Conservation (phyloP, 2,113 vertebrate genomes). For the Thryonomys swinderianus region DNA sequence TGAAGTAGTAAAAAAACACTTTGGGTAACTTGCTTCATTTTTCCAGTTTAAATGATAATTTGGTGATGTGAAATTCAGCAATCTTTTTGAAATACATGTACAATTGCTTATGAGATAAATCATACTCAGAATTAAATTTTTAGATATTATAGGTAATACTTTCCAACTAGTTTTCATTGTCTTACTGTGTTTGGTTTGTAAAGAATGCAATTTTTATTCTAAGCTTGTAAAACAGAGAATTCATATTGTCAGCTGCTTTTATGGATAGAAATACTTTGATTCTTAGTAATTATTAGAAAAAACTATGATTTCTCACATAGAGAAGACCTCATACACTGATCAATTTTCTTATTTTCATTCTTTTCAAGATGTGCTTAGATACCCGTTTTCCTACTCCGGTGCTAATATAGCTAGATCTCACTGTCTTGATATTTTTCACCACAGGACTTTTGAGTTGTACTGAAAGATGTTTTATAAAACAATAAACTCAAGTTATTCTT, state of each 20-base stretch:
- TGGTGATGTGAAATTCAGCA: not conserved
- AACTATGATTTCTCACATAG: not conserved
- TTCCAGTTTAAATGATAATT: not conserved
- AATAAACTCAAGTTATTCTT: not conserved
- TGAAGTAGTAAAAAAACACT: not conserved
- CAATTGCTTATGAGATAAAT: not conserved
- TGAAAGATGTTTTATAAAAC: not conserved
- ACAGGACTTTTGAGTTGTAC: constrained; percentile 18
- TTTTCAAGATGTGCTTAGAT: not conserved
- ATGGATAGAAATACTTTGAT: not conserved
- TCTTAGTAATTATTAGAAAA: not conserved
- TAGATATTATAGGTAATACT: not conserved
- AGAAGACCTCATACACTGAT: not conserved
- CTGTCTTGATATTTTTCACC: constrained; percentile 40
- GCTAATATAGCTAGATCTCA: not conserved
- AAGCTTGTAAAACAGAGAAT: not conserved
- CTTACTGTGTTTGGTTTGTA: not conserved
- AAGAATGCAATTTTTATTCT: not conserved
- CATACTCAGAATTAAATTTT: not conserved
- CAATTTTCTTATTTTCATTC: constrained; percentile 45
- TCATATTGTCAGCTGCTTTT: not conserved
- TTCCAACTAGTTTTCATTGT: not conserved
- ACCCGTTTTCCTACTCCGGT: not conserved
- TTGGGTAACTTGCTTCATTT: not conserved
- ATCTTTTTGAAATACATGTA: not conserved